Evolutionary conservation across 2,888 invertebrate species (phyloP), one percentile per base, ranked within the genome.

Genomic region (Campoletis raptor): DNA sequence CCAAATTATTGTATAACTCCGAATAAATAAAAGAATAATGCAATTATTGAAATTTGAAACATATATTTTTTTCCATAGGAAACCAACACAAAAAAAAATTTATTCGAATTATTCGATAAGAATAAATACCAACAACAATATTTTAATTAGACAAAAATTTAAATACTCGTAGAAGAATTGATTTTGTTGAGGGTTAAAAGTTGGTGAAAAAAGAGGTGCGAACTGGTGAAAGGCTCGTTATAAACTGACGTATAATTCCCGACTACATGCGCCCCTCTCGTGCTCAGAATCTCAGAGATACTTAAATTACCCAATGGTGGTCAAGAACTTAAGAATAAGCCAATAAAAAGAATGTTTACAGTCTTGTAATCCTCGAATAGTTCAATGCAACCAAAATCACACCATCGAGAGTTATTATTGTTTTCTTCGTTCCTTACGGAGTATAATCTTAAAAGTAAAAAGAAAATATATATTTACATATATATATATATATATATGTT

Each of bases 231-330:
- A 83, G 73, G 80, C 81, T 48, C 81, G 83, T 30, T 72, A 78
- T 78, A 81, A 84, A 86, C 86, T 86, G 86, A 37, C 66, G 64
- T 69, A 57, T 18, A 64, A 30, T 78, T 37, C 69, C 73, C 52
- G 78, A 21, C 42, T 74, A 84, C 61, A 73, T 78, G 42, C 77
- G 81, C 78, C 77, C 74, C 61, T 73, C 66, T 85, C 48, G 52
- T 40, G 66, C 67, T 81, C 8, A 78, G 61, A 24, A 24, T 54
- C 77, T 72, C 54, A 21, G 57, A 74, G 40, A 83, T 48, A 69
- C 72, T 73, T 48, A 6, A 81, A 81, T 78, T 76, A 57, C 21
- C 69, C 83, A 81, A 86, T 78, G 64, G 67, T 37, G 57, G 54
- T 37, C 36, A 21, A n/a, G 67, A 36, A n/a, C n/a, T 30, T 37